phyloP scores from a whole-genome alignment of 2,113 vertebrate species.

The Notarius quadriscutis region DNA sequence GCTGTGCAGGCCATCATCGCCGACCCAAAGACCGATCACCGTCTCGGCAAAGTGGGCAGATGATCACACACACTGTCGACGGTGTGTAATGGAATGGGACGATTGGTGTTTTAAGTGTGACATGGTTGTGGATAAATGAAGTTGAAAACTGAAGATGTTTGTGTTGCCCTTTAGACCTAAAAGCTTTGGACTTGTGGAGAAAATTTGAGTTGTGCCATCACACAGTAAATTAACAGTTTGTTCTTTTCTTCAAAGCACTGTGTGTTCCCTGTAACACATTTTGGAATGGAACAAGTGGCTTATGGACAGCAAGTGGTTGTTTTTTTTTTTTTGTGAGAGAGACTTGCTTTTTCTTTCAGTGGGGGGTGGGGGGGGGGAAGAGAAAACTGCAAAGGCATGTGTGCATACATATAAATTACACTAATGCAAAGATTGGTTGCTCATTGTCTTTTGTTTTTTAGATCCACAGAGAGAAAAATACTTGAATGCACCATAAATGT shows the following conservation, averaged over 20 bases:
- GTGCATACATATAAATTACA: background rate
- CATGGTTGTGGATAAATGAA: background rate
- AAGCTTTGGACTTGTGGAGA: background rate
- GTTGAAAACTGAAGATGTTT: background rate
- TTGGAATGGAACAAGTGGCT: background rate
- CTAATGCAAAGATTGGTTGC: background rate
- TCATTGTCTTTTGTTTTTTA: background rate
- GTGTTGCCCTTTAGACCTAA: background rate
- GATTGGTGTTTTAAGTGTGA: background rate
- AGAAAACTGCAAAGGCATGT: background rate
- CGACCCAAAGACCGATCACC: conserved; percentile 96
- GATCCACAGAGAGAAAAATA: background rate
- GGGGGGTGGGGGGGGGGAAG: background rate
- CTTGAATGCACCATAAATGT: background rate
- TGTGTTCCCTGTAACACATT: background rate
- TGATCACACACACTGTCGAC: conserved; percentile 66
- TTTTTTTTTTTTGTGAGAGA: background rate
- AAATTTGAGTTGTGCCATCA: background rate
- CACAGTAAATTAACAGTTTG: background rate
- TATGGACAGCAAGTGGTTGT: background rate
- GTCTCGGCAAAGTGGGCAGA: conserved; percentile 97
- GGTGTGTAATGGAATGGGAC: background rate
- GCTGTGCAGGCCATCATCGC: conserved; percentile 97
- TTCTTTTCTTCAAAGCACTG: background rate
- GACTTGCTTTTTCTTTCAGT: conserved; percentile 2